Evolutionary conservation across 1,140 invertebrate species (phyloP).

Genomic region (Zaprionus nigranus): DNA sequence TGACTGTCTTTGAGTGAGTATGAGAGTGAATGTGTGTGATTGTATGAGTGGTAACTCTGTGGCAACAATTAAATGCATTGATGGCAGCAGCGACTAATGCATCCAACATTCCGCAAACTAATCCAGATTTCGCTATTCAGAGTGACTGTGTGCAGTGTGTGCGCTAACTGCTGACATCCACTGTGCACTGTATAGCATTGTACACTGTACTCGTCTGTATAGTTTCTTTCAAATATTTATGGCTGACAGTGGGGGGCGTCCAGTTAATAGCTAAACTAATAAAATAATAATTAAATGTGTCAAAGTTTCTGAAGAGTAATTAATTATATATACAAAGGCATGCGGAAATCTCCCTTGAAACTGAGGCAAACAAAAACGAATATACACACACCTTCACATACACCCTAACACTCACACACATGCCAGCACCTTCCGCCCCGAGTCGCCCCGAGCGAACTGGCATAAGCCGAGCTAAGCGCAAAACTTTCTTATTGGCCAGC

Average conservation of each 20-base stretch:
- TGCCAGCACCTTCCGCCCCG: slow-evolving; percentile 17
- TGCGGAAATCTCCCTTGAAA: neutral
- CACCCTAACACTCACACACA: slow-evolving; percentile 1
- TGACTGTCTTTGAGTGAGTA: neutral
- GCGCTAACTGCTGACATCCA: neutral
- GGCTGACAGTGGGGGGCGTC: slow-evolving; percentile 5
- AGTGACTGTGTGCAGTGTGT: slow-evolving; percentile 1
- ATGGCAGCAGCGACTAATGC: slow-evolving; percentile 26
- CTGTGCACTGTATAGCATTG: slow-evolving; percentile 10
- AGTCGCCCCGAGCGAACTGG: neutral
- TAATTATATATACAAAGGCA: slow-evolving; percentile 71
- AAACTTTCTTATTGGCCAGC: slow-evolving; percentile 61
- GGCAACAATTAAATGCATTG: slow-evolving; percentile 72
- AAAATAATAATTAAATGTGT: slow-evolving; percentile 82
- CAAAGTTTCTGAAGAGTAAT: slow-evolving; percentile 75
- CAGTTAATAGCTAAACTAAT: slow-evolving; percentile 63
- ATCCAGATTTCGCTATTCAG: slow-evolving; percentile 22
- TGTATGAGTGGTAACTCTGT: slow-evolving; percentile 36
- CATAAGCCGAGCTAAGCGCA: slow-evolving; percentile 33
- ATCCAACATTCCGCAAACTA: slow-evolving; percentile 16
- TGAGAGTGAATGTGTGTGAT: neutral
- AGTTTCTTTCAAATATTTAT: slow-evolving; percentile 31
- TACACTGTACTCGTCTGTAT: slow-evolving; percentile 1
- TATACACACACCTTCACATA: neutral
- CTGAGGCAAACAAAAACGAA: neutral